Base-by-base conservation (phyloP, 2,888 invertebrate species). In the Oscheius sp. region DNA sequence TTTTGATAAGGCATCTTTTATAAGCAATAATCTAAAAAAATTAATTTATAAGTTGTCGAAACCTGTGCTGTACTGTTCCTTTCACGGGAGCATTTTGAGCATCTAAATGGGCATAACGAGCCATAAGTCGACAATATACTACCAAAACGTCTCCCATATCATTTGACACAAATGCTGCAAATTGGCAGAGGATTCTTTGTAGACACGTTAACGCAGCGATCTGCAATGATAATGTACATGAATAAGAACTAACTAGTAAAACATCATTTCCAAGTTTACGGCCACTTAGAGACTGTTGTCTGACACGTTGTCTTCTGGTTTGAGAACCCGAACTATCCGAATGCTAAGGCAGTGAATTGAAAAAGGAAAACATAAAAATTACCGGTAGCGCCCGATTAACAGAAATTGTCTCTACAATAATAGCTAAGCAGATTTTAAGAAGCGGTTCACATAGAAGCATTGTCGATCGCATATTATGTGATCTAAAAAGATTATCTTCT, bases 201-300 rank as follows among this genome's bases (percentile, higher is more conserved):
- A 76, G 65, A 65, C 81, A 82, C 0, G 83, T 82, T 38, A 83
- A 69, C 0, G 83, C 74, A 63, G 82, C 81, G 41, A 83, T 75
- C 75, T 82, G 80, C 68, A 26, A 36, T 32, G 4, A 33, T n/a
- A n/a, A n/a, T n/a, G n/a, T n/a, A n/a, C n/a, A n/a, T n/a, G n/a
- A n/a, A n/a, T n/a, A n/a, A 38, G 14, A 33, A 64, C 71, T 56
- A 32, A 79, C 79, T 59, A 79, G 67, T 12, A 80, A 51, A 12
- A 74, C 73, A 32, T 80, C 77, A 41, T 62, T 66, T 45, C 80
- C 77, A 33, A 77, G 63, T 47, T 68, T 72, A 22, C 64, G 45
- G 36, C 79, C 79, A 24, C 75, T 69, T 17, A 80, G 56, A 2
- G 77, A 77, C 45, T 77, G 77, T 28, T 80, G 80, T 49, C 80